Evolutionary conservation across 1,140 invertebrate species (phyloP), one percentile per base, ranked within the genome.

Genomic region (Pseudachorutes palmiensis): DNA sequence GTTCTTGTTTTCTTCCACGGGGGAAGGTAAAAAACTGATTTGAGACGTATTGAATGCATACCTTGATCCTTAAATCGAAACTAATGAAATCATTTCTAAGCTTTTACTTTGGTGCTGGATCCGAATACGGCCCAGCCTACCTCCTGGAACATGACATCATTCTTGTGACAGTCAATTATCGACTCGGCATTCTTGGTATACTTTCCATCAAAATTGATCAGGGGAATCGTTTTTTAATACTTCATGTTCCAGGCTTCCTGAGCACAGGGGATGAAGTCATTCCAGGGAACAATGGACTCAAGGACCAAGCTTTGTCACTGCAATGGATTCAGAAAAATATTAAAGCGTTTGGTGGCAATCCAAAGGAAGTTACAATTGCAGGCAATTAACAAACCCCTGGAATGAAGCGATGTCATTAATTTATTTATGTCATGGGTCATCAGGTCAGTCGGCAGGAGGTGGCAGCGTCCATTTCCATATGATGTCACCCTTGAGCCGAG

Each of bases 101-200:
- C 1, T 68, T 68, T 29, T 58, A 57, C n/a, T 59, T 64, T 24
- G 66, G 62, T 2, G 31, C 33, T 24, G 63, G 61, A 19, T 19
- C 41, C 2, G 58, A 59, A 3, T 69, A 69, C 68, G 80, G 79
- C 0, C 80, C 84, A 1, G 82, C 84, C 64, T 85, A 83, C 72
- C 75, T 88, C 1, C 79, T 87, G 77, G 81, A 83, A 67, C 79
- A 82, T 51, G 80, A 86, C 61, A 79, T 86, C 1, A 78, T 87
- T 58, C 75, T 87, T 31, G 83, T 87, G 0, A 86, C 84, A 0
- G 74, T 87, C 5, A 86, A 86, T 70, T 87, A 86, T 74, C 79
- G 86, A 48, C 74, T 87, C 12, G 85, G 84, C 71, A 80, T 82
- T 1, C 75, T 86, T 19, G 70, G 70, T 69, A 68, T 57, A 14